Base-by-base conservation (phyloP, 37 sponge, comb jelly and placozoan genomes). In the Diacarnus erythraeanus region DNA sequence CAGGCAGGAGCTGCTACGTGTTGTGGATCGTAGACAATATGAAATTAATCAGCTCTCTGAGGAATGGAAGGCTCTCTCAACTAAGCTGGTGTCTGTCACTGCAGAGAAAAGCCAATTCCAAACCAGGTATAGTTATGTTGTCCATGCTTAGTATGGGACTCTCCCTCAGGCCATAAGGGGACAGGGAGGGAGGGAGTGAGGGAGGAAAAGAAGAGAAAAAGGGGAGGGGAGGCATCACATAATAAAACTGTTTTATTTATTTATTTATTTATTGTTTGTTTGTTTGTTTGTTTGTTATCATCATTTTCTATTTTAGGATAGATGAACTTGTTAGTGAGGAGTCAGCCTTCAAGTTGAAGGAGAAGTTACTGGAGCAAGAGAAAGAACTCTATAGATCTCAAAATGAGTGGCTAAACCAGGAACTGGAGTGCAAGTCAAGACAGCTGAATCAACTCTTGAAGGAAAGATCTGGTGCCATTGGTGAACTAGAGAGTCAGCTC, bases 311-410 rank as follows among this genome's bases (percentile, higher is more conserved):
- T 5, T 60, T 27, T 64, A 81, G 76, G 42, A 56, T 81, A 37
- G 87, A 87, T 42, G 82, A 81, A 27, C 63, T 81, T 2, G 57
- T 70, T 1, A 43, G 39, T 12, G 81, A 87, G 23, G 87, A 87
- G 71, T 36, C 82, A 6, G 51, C 82, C 6, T 38, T 84, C 0
- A 42, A 73, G 56, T 71, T 92, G 42, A 77, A 59, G 43, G 93
- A 88, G 54, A 89, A 88, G 75, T 80, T 88, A 25, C 61, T 85
- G 34, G 56, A 79, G 23, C 90, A 88, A 42, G 93, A 92, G 83
- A 92, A 88, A 64, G 31, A 63, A 38, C 42, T 92, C 57, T 21
- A 81, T 0, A 39, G 56, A 51, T 60, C 59, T 36, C 93, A 88
- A 39, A 81, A 81, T 44, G 77, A 85, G 58, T 85, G 86, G 93